phyloP scores from a whole-genome alignment of 2,797 vertebrate genomes.

The Phalanger gymnotis region DNA sequence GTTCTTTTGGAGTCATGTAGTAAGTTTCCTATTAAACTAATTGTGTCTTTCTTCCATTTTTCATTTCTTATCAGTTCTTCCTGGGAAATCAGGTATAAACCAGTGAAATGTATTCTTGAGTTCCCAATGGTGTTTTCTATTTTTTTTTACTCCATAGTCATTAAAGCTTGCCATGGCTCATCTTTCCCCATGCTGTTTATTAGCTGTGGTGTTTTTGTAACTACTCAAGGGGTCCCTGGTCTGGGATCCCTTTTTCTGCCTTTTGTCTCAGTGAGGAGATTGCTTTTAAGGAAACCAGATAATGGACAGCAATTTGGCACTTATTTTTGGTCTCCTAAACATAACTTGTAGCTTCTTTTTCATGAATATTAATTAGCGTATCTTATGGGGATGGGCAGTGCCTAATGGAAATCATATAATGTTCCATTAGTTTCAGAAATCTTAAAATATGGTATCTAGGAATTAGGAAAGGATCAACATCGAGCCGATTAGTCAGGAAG shows the following conservation, averaged over 20 bases:
- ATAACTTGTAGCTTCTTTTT: background rate
- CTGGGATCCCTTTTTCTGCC: conserved; percentile 74
- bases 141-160: conserved; percentile 81
- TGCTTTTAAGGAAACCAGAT: conserved; percentile 88
- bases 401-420: background rate
- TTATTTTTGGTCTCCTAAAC: conserved; percentile 40
- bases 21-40: conserved; percentile 88
- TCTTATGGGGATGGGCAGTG: background rate
- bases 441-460: fast-evolving
- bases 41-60: conserved; percentile 90
- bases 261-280: conserved; percentile 81
- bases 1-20: conserved; percentile 80
- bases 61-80: conserved; percentile 97
- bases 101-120: conserved; percentile 85
- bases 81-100: conserved; percentile 99
- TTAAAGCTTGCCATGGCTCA: conserved; percentile 84
- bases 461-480: background rate
- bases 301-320: conserved; percentile 66
- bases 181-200: conserved; percentile 80
- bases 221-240: conserved; percentile 73
- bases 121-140: conserved; percentile 79
- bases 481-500: background rate
- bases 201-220: conserved; percentile 84
- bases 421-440: background rate
- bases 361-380: background rate